Percentiles rank a stretch among this genome's conserved stretches.
Evolutionary conservation across 2,113 vertebrate genomes (phyloP).

Genomic region (Balaeniceps rex): DNA sequence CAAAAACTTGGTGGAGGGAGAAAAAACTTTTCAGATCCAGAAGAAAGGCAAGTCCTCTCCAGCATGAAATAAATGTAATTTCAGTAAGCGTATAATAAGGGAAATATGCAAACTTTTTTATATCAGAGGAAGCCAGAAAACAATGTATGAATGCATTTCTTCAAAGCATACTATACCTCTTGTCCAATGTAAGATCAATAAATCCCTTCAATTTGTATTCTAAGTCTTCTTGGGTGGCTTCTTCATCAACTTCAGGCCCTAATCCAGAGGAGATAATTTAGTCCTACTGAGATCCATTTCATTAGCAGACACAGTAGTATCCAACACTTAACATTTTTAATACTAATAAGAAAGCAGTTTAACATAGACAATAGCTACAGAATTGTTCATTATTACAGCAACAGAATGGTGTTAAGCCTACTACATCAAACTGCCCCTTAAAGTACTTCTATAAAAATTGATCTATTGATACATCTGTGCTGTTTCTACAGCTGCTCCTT

Average conservation of each 20-base stretch:
- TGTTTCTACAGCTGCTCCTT: not conserved
- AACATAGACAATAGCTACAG: not conserved
- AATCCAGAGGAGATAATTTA: conserved; percentile 1
- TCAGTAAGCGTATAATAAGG: not conserved
- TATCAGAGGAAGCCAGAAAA: not conserved
- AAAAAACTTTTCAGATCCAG: not conserved
- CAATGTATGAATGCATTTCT: not conserved
- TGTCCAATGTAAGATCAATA: conserved; percentile 94
- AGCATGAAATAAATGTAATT: not conserved
- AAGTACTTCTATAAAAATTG: not conserved
- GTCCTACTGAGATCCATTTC: not conserved
- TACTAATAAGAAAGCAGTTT: not conserved
- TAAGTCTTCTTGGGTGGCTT: conserved; percentile 90
- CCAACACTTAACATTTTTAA: not conserved
- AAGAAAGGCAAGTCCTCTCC: not conserved
- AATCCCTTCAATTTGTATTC: conserved; percentile 94
- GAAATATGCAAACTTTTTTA: too few relatives aligned
- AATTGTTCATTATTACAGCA: not conserved
- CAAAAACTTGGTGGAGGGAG: not conserved
- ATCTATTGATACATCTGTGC: not conserved
- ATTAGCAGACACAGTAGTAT: not conserved
- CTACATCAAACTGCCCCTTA: not conserved
- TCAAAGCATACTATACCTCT: conserved; percentile 79
- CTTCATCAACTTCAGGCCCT: conserved; percentile 89
- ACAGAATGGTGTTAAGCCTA: not conserved